Conservation (phyloP, 2,888 invertebrate species). For the Sialis lutaria region DNA sequence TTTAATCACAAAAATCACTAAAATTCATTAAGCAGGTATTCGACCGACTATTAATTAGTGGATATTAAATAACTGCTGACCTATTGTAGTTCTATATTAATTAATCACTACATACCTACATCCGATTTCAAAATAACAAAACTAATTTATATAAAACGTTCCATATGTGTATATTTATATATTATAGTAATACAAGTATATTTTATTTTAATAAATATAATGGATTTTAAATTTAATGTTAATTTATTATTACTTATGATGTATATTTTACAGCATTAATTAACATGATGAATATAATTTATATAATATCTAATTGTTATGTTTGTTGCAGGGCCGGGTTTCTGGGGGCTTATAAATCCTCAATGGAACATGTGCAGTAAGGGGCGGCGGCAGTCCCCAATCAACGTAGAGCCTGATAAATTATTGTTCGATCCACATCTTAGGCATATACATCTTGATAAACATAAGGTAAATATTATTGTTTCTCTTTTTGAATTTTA, state of each 20-base stretch:
- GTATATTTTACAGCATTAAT: constrained; percentile 2
- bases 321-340: constrained; percentile 68
- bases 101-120: too few species aligned
- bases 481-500: too few species aligned
- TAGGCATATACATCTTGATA: constrained; percentile 77
- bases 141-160: too few species aligned
- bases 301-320: background rate
- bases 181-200: background rate
- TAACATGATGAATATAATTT: too few species aligned
- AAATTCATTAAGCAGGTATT: too few species aligned
- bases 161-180: background rate
- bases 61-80: too few species aligned
- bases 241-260: background rate
- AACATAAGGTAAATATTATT: constrained; percentile 58
- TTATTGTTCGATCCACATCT: constrained; percentile 91
- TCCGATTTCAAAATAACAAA: too few species aligned
- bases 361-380: constrained; percentile 97
- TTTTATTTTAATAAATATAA: background rate
- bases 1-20: too few species aligned
- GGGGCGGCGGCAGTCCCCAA: constrained; percentile 90
- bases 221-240: background rate
- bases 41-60: too few species aligned
- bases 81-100: too few species aligned
- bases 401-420: constrained; percentile 90
- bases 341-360: constrained; percentile 96